Conservation (phyloP, 2,888 invertebrate species). For the Rotaria sp. region DNA sequence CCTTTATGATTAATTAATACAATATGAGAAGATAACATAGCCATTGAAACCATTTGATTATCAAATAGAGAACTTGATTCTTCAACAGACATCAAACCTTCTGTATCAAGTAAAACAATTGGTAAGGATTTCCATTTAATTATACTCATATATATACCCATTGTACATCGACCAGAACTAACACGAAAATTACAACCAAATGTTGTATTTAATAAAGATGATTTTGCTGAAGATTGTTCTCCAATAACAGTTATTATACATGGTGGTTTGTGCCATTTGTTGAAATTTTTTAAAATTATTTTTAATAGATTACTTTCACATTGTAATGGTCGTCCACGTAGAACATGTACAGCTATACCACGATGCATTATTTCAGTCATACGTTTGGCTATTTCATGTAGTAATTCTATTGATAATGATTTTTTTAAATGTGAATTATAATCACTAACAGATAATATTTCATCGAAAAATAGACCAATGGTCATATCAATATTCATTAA, state of each 20-base stretch:
- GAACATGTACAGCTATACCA: background rate
- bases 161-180: slow-evolving; percentile 34
- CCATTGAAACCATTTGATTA: slow-evolving; percentile 35
- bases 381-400: background rate
- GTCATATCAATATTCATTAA: background rate
- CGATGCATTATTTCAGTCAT: background rate
- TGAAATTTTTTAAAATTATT: background rate
- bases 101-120: slow-evolving; percentile 32
- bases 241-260: slow-evolving; percentile 33
- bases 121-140: background rate
- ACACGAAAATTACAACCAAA: slow-evolving; percentile 39
- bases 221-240: slow-evolving; percentile 37
- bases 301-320: background rate
- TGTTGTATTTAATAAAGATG: slow-evolving; percentile 32
- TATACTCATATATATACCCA: slow-evolving; percentile 35
- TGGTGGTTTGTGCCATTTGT: background rate
- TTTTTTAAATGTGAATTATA: background rate
- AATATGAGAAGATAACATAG: slow-evolving; percentile 32
- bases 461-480: background rate
- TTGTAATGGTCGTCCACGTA: background rate
- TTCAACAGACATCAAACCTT: slow-evolving; percentile 30
- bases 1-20: slow-evolving; percentile 35
- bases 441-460: background rate
- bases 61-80: slow-evolving; percentile 23
- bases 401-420: background rate